Evolutionary conservation across 2,113 vertebrate genomes (phyloP).

Genomic region (Ariopsis seemanni): DNA sequence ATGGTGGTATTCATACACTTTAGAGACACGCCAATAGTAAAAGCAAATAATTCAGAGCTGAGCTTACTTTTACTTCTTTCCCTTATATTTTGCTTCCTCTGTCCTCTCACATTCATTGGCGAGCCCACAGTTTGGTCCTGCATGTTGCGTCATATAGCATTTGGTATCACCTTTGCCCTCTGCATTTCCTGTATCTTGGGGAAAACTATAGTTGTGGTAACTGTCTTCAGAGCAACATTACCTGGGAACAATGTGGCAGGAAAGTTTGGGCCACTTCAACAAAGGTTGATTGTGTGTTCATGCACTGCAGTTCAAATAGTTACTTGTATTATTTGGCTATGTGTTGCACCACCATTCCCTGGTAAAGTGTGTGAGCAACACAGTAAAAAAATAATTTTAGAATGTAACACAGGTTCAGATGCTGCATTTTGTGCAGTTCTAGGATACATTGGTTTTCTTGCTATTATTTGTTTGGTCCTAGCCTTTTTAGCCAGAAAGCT

Average conservation of each 20-base stretch:
- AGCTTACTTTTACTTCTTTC: slow-evolving; percentile 58
- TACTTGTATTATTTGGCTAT: slow-evolving; percentile 71
- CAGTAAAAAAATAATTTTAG: slow-evolving; percentile 68
- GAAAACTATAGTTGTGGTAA: slow-evolving; percentile 61
- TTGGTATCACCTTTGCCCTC: slow-evolving; percentile 58
- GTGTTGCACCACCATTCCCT: slow-evolving; percentile 67
- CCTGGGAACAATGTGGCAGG: slow-evolving; percentile 53
- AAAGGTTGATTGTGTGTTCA: slow-evolving; percentile 56
- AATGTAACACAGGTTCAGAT: slow-evolving; percentile 67
- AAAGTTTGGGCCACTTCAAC: slow-evolving; percentile 56
- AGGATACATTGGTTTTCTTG: slow-evolving; percentile 59
- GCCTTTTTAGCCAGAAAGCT: slow-evolving; percentile 61
- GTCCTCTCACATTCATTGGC: slow-evolving; percentile 59
- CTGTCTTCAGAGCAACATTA: slow-evolving; percentile 57
- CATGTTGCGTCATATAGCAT: slow-evolving; percentile 64
- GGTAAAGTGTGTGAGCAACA: slow-evolving; percentile 60
- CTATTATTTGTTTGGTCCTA: slow-evolving; percentile 53
- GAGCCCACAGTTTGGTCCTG: slow-evolving; percentile 69
- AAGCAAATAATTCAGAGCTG: slow-evolving; percentile 55
- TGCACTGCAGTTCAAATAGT: slow-evolving; percentile 71
- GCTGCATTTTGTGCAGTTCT: slow-evolving; percentile 56
- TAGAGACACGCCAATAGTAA: slow-evolving; percentile 54
- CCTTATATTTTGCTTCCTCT: slow-evolving; percentile 66
- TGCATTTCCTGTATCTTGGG: slow-evolving; percentile 62
- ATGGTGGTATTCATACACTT: slow-evolving; percentile 59